Base-by-base conservation (phyloP, 2,888 invertebrate genomes). In the Spilosoma lubricipeda region DNA sequence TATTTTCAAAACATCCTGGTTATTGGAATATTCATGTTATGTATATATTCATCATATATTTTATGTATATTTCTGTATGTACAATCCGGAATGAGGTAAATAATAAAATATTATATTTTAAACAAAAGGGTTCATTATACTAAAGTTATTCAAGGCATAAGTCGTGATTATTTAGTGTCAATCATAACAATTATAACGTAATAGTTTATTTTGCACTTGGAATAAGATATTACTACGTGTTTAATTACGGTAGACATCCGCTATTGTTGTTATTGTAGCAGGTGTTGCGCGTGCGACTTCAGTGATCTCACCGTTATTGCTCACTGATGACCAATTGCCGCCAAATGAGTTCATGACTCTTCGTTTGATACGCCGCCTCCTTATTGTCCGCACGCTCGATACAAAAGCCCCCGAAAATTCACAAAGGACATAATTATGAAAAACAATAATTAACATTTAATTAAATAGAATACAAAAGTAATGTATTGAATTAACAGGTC, bases 221-320 rank as follows among this genome's bases (percentile, higher is more conserved):
- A 79, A 82, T 78, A 79, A 65, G 81, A 86, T 83, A 79, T 81
- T 71, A 72, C 52, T 79, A 84, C 84, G 77, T 85, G 80, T 83
- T 81, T 79, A 86, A 87, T 85, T 85, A 85, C 87, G 85, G 85
- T 89, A 88, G 87, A 88, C 88, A 88, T 88, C 87, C 87, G 86
- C 87, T 83, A 85, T 86, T 85, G 85, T 86, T 85, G 85, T 84
- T 84, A 83, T 87, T 83, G 82, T 77, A 82, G 83, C 86, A 85
- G 88, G 87, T 85, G 88, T 74, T 87, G 85, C 90, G 91, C 91
- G 89, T 87, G 85, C 84, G 82, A 84, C 85, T 85, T 85, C 84
- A 88, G 85, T 94, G 94, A 94, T 92, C 93, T 94, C 94, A 94
- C 91, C 91, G 86, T 86, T 88, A 91, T 94, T 93, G 94, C 94